These are phyloP conservation scores for Aplysia californica DNA, from an alignment of 1,140 invertebrate genomes.

Conservation along the genomic window DNA sequence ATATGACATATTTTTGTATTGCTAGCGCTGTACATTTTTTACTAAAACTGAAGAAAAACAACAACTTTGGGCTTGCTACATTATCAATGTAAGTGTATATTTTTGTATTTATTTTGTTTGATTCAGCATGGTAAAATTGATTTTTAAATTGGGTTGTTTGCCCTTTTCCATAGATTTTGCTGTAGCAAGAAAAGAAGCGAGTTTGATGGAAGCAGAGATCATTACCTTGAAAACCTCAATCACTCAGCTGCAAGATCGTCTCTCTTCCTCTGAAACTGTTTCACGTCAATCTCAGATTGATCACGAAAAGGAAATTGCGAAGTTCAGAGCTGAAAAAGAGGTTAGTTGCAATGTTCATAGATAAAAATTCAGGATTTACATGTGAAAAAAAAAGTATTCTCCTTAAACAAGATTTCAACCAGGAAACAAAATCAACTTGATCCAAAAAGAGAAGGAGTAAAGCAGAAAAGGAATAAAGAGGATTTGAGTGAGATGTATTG, in stretches of 20 bases:
- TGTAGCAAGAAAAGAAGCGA: not conserved
- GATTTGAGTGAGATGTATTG: too few species aligned
- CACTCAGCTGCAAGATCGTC: not conserved
- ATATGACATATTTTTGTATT: too few species aligned
- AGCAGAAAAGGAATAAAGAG: too few species aligned
- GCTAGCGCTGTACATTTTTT: too few species aligned
- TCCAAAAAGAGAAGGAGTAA: not conserved
- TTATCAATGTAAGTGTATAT: too few species aligned
- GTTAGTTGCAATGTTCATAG: not conserved
- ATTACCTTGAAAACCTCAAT: not conserved
- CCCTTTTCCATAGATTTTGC: too few species aligned
- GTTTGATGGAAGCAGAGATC: not conserved
- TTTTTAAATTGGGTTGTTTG: too few species aligned
- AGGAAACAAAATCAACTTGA: not conserved
- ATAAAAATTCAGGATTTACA: not conserved
- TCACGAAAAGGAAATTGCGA: constrained; percentile 2
- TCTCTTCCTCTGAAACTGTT: not conserved
- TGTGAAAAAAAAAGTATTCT: not conserved
- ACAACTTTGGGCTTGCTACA: too few species aligned
- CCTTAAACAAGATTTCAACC: not conserved
- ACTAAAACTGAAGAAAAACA: too few species aligned
- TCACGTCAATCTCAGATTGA: constrained; percentile 9
- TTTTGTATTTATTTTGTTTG: too few species aligned
- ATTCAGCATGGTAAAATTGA: too few species aligned
- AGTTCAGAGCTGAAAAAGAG: constrained; percentile 10